Percentiles rank a stretch among this genome's conserved stretches.
These are phyloP conservation scores for Melanotaenia parkinsoni DNA, from an alignment of 2,797 vertebrate species.

Conservation along the genomic window DNA sequence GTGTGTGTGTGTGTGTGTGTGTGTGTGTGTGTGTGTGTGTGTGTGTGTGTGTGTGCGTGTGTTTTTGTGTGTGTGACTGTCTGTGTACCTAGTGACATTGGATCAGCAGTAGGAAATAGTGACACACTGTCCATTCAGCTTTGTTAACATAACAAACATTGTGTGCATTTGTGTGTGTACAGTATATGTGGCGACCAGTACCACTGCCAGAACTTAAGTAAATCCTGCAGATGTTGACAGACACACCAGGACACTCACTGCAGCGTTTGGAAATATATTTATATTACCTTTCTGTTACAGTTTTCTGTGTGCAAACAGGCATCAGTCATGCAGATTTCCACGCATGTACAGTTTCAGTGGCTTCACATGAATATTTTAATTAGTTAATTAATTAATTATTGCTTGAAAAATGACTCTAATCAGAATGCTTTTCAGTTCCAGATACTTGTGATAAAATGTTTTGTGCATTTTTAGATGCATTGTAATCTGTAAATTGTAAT, in stretches of 20 bases:
- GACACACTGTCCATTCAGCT: conserved; percentile 46
- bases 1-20: too few species aligned
- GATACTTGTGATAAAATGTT: too few species aligned
- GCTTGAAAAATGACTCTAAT: too few species aligned
- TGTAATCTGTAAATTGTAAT: too few species aligned
- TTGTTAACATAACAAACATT: conserved; percentile 57
- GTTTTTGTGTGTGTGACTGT: neutral
- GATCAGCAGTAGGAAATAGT: conserved; percentile 34
- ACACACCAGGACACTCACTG: neutral
- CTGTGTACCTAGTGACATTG: conserved; percentile 21
- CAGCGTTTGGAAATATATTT: conserved; percentile 32
- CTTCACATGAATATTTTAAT: too few species aligned
- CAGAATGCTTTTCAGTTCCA: too few species aligned
- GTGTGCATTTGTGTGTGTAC: neutral
- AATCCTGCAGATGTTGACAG: conserved; percentile 36
- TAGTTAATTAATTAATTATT: too few species aligned
- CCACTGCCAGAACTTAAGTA: conserved; percentile 34
- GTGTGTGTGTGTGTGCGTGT: conserved; percentile 8
- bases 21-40: neutral
- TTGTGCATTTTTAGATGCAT: too few species aligned
- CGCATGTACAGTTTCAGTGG: too few species aligned
- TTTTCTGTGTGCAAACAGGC: conserved; percentile 32
- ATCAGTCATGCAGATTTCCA: neutral
- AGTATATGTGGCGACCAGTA: conserved; percentile 13
- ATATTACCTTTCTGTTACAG: conserved; percentile 21